Evolutionary conservation across 2,888 invertebrate genomes (phyloP).

Genomic region (Cerceris rybyensis): DNA sequence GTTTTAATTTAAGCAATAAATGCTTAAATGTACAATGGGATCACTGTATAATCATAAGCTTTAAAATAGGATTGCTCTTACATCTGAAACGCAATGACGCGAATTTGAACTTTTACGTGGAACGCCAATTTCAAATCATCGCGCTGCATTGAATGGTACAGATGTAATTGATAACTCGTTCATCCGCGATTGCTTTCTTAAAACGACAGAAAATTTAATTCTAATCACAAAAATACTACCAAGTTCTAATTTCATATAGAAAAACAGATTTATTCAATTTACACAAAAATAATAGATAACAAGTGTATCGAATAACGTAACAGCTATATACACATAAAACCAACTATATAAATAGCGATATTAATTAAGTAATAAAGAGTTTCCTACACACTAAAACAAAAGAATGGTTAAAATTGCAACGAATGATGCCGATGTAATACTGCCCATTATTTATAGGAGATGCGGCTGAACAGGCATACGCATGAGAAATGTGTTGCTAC

Average conservation of each 20-base stretch:
- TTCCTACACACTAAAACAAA: slow-evolving; percentile 42
- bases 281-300: not conserved
- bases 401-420: slow-evolving; percentile 68
- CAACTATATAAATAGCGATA: not conserved
- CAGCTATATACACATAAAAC: not conserved
- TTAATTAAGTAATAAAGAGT: slow-evolving; percentile 16
- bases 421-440: slow-evolving; percentile 79
- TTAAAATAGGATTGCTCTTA: not conserved
- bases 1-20: slow-evolving; percentile 22
- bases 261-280: not conserved
- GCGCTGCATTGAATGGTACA: not conserved
- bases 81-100: not conserved
- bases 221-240: not conserved
- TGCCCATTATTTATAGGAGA: slow-evolving; percentile 82
- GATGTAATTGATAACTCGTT: not conserved
- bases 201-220: not conserved
- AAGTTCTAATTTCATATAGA: not conserved
- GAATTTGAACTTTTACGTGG: not conserved
- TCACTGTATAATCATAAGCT: not conserved
- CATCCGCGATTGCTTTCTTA: not conserved
- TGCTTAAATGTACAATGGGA: slow-evolving; percentile 42
- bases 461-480: slow-evolving; percentile 79
- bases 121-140: not conserved
- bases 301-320: not conserved
- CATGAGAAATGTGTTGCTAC: slow-evolving; percentile 78